Conservation (phyloP, 2,113 vertebrate species). For the Tupaia tana region DNA sequence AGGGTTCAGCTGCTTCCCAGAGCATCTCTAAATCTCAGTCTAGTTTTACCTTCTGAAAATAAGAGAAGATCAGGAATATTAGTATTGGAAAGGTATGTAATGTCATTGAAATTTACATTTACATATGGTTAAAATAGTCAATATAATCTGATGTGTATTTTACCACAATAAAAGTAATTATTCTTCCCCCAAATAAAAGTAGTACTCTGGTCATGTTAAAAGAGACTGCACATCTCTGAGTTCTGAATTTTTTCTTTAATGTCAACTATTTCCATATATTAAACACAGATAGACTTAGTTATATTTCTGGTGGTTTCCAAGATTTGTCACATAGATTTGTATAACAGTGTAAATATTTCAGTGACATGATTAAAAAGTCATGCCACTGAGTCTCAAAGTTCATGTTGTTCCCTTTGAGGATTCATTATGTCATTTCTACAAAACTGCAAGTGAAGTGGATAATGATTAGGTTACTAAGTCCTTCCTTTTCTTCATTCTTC, state of each 20-base stretch:
- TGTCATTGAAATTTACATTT: neutral
- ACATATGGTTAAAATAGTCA: neutral
- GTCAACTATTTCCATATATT: conserved; percentile 1
- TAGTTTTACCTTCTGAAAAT: neutral
- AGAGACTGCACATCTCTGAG: neutral
- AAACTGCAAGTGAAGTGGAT: neutral
- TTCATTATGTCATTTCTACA: neutral
- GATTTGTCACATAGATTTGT: neutral
- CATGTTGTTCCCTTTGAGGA: neutral
- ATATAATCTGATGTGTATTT: neutral
- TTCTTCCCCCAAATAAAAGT: neutral
- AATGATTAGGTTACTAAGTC: neutral
- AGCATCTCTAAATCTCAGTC: neutral
- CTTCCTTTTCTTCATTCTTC: neutral
- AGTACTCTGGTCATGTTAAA: neutral
- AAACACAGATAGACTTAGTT: neutral
- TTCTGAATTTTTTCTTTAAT: neutral
- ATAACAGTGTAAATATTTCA: neutral
- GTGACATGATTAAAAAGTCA: neutral
- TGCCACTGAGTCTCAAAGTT: neutral
- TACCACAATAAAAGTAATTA: neutral
- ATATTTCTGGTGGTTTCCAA: neutral
- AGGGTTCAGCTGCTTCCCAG: neutral
- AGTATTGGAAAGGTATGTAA: neutral
- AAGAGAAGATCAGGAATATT: neutral